These are phyloP conservation scores for Pygoscelis adeliae DNA, from an alignment of 2,113 vertebrate species.

Conservation along the genomic window DNA sequence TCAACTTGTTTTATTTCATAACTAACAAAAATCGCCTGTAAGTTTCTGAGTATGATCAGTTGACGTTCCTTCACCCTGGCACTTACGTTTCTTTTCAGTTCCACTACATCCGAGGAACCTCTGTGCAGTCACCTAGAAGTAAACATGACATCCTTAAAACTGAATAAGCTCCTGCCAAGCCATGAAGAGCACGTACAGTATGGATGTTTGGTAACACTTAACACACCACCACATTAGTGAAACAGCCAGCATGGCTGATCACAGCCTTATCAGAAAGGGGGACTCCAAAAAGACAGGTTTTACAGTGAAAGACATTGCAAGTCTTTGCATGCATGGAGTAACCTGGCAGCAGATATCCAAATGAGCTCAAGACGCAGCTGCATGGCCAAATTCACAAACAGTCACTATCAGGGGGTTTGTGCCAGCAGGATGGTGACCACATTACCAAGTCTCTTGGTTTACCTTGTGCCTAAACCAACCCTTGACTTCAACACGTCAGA, in stretches of 20 bases:
- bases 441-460: not conserved
- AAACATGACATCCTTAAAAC: not conserved
- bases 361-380: not conserved
- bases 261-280: not conserved
- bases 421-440: not conserved
- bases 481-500: not conserved
- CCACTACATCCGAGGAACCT: not conserved
- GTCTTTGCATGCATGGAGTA: not conserved
- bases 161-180: not conserved
- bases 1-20: not conserved
- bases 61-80: not conserved
- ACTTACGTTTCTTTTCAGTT: not conserved
- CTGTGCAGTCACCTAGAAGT: not conserved
- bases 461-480: not conserved
- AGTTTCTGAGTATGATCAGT: not conserved
- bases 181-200: accelerated
- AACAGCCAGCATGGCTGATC: not conserved
- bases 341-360: not conserved
- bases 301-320: not conserved
- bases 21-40: not conserved
- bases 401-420: not conserved
- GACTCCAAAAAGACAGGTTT: not conserved
- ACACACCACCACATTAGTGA: not conserved
- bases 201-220: not conserved
- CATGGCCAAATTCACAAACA: accelerated